Base-by-base conservation (phyloP, 2,113 vertebrate species). In the Jaculus jaculus region DNA sequence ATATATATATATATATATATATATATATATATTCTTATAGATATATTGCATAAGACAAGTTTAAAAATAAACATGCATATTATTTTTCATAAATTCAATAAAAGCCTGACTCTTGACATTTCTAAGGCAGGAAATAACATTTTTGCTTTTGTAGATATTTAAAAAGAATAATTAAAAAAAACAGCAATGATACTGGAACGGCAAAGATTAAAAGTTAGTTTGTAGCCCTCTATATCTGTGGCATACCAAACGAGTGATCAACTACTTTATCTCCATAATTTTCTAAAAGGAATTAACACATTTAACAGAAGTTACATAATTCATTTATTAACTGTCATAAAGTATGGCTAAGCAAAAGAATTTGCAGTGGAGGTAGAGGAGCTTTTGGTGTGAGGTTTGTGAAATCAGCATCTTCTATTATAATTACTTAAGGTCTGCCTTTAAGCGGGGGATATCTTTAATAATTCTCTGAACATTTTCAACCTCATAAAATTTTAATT, bases 401-500 rank as follows among this genome's bases (percentile, higher is more conserved):
- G 81, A 92, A 92, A 96, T 91, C 65, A 94, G 63, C 58, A 89
- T 69, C 75, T 94, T 96, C 61, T 92, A 12, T 89, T 83, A 78
- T 93, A 94, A 93, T 87, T 93, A 82, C 37, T 87, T 94, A 95
- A 82, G 42, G 16, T 60, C 34, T 92, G 15, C 47, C 77, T 95
- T 94, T 92, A 94, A 84, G 58, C 7, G 0, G 65, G 51, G 21
- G 20, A 75, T 92, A 88, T 92, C 78, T 95, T 94, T 94, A 94
- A 89, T 94, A 95, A 96, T 87, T 84, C 82, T 93, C 47, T 85
- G 94, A 90, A 87, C 92, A 82, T 82, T 93, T 94, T 94, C 79
- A 94, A 92, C 73, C 82, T 94, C 60, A 94, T 91, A 92, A 94
- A 91, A 92, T 63, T 85, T 93, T 95, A 93, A 93, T 93, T 94